Percentiles rank a stretch among this genome's conserved stretches.
phyloP scores from a whole-genome alignment of 2,888 invertebrate species.

The Thumatha senex region DNA sequence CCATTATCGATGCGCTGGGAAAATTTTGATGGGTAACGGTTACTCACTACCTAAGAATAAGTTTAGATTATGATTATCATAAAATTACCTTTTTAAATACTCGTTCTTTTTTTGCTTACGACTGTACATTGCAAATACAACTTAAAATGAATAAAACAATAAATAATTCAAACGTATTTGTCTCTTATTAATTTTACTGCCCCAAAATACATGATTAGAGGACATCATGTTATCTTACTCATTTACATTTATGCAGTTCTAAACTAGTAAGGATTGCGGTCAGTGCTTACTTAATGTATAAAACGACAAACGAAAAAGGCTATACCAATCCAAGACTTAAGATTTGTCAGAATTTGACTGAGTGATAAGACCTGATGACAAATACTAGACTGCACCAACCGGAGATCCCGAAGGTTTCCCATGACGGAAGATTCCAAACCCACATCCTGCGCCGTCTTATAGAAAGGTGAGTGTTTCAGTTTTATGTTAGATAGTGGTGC shows the following conservation, averaged over 20 bases:
- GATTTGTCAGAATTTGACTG: constrained; percentile 24
- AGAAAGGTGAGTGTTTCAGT: constrained; percentile 65
- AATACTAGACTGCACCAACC: constrained; percentile 38
- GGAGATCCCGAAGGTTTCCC: constrained; percentile 58
- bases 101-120: constrained; percentile 66
- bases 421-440: constrained; percentile 59
- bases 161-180: constrained; percentile 52
- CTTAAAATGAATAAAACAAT: constrained; percentile 70
- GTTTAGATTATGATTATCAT: constrained; percentile 59
- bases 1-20: constrained; percentile 62
- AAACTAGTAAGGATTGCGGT: no score
- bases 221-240: no score
- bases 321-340: neutral
- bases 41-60: constrained; percentile 69
- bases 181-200: constrained; percentile 13
- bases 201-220: neutral
- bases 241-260: no score
- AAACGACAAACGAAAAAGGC: no score
- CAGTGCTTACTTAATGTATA: no score
- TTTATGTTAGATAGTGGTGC: constrained; percentile 19
- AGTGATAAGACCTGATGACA: constrained; percentile 38
- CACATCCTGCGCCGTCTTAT: constrained; percentile 64
- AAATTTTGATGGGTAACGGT: constrained; percentile 53
- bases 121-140: constrained; percentile 80
- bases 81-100: constrained; percentile 58